These are phyloP conservation scores for Mesorhabditis sp. DNA, from an alignment of 2,888 invertebrate genomes.

Conservation along the genomic window DNA sequence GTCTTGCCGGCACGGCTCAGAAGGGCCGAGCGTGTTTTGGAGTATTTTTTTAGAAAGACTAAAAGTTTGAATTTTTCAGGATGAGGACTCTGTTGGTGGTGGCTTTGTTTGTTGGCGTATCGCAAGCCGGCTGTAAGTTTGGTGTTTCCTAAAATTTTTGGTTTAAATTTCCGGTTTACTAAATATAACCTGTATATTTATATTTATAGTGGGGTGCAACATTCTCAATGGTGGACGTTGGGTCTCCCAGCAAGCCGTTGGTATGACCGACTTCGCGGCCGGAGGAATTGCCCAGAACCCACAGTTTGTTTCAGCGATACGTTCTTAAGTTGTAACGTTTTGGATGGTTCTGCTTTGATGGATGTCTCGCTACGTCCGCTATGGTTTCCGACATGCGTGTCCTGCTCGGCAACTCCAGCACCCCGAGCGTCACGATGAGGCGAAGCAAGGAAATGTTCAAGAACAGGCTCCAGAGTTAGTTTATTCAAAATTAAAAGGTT, in stretches of 20 bases:
- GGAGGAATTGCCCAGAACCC: neutral
- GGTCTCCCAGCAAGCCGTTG: constrained; percentile 6
- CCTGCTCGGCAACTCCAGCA: neutral
- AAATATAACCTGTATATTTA: neutral
- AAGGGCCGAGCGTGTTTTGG: too few relatives aligned
- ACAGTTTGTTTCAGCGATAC: neutral
- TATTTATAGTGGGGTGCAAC: neutral
- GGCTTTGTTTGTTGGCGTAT: neutral
- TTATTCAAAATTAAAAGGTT: too few relatives aligned
- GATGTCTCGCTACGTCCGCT: neutral
- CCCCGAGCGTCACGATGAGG: neutral
- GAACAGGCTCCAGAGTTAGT: too few relatives aligned
- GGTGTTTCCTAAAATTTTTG: neutral
- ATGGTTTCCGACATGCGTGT: neutral
- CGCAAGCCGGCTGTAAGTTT: neutral
- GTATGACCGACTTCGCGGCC: neutral
- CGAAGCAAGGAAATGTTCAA: too few relatives aligned
- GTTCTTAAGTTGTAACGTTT: neutral
- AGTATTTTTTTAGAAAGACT: too few relatives aligned
- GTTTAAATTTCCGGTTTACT: neutral
- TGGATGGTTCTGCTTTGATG: constrained; percentile 3
- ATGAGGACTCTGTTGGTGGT: neutral
- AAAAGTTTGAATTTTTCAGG: neutral
- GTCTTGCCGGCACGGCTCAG: neutral
- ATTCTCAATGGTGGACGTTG: neutral